phyloP scores from a whole-genome alignment of 2,888 invertebrate species.

The Agrochola circellaris region DNA sequence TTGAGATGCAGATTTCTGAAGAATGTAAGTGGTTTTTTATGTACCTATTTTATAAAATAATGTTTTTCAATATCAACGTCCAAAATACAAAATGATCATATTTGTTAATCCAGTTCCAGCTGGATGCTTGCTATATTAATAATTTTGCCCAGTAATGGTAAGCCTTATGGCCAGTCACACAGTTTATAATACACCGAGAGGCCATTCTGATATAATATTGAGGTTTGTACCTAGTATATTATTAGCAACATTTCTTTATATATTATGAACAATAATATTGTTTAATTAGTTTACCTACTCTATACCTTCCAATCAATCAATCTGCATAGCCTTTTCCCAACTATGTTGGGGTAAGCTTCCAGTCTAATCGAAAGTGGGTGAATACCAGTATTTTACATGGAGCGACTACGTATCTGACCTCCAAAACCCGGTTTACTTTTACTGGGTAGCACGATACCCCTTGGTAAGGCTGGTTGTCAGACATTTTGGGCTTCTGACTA shows the following conservation, averaged over 20 bases:
- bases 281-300: too few relatives aligned
- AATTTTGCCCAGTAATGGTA: not conserved
- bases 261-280: not conserved
- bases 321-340: too few relatives aligned
- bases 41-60: not conserved
- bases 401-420: too few relatives aligned
- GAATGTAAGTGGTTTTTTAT: slow-evolving; percentile 80
- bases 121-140: not conserved
- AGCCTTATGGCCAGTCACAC: not conserved
- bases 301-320: too few relatives aligned
- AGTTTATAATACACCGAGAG: not conserved
- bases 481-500: not conserved
- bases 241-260: not conserved
- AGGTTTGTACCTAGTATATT: not conserved
- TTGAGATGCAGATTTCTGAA: slow-evolving; percentile 87
- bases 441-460: too few relatives aligned
- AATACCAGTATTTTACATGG: too few relatives aligned
- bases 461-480: not conserved
- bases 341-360: too few relatives aligned
- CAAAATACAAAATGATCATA: not conserved
- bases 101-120: not conserved
- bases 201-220: not conserved
- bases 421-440: too few relatives aligned
- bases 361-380: too few relatives aligned
- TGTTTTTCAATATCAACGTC: not conserved